Base-by-base conservation (phyloP, 2,888 invertebrate genomes). In the Carabus problematicus region DNA sequence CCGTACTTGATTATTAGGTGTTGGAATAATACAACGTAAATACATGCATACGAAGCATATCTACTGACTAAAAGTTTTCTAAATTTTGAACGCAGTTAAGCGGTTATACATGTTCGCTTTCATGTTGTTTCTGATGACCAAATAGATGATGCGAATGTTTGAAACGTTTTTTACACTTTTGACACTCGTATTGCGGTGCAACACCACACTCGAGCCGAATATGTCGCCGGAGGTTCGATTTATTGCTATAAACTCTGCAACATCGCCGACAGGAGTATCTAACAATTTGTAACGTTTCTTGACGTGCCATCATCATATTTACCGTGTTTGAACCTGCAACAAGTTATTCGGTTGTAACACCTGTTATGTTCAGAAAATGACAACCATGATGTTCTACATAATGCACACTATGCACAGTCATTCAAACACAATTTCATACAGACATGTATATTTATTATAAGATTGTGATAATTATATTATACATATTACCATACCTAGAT, bases 161-260 rank as follows among this genome's bases (percentile, higher is more conserved):
- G 72, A 76, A 79, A 70, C 74, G 75, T 70, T 74, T 83, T 70
- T 79, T 79, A 71, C 85, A 85, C 45, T 83, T 76, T 8, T 80
- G 80, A 70, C 85, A 85, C 70, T 82, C 81, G 73, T 84, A 85
- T 72, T 84, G 81, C 0, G 84, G 84, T 64, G 79, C 80, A 39
- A 82, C 81, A 0, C 87, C 87, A 74, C 88, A 87, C 75, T 88
- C 87, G 76, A 87, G 86, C 70, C 84, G 83, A 67, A 86, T 83
- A 75, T 87, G 87, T 60, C 73, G 59, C 18, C 61, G 42, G 29
- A 74, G 64, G 62, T 73, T n/a, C 73, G 68, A 70, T 42, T 70
- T 72, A 14, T 67, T 58, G 29, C 47, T 70, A 47, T 72, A 72
- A 55, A 58, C 59, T 55, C 47, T 72, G 40, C 45, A 55, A 14